A percentile compares a stretch with the other conserved stretches of the same genome.
Conservation (phyloP, 2,888 invertebrate species). For the Andricus curvator region DNA sequence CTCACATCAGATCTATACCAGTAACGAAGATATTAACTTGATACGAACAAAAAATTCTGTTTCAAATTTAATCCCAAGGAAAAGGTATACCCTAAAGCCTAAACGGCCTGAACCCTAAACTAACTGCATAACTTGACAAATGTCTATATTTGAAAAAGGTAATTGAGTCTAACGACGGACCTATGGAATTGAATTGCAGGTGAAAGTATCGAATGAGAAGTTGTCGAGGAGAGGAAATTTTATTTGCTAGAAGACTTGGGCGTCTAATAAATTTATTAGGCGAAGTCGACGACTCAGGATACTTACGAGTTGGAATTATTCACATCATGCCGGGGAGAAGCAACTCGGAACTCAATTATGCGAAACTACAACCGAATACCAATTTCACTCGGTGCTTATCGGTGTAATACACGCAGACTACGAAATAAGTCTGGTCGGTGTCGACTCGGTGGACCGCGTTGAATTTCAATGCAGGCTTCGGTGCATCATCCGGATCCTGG, state of each 20-base stretch:
- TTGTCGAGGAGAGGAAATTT: slow-evolving; percentile 1
- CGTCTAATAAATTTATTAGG: slow-evolving; percentile 50
- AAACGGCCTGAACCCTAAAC: too few relatives aligned
- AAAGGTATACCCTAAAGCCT: too few relatives aligned
- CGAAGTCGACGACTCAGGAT: slow-evolving; percentile 42
- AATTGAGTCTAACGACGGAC: not conserved
- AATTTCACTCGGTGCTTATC: slow-evolving; percentile 70
- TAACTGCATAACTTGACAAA: not conserved
- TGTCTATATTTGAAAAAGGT: not conserved
- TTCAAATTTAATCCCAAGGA: too few relatives aligned
- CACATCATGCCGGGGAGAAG: slow-evolving; percentile 68
- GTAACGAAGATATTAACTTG: too few relatives aligned
- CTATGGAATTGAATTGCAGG: not conserved
- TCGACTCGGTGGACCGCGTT: slow-evolving; percentile 62
- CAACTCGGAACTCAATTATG: slow-evolving; percentile 76
- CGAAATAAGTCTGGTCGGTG: slow-evolving; percentile 68
- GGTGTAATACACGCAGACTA: slow-evolving; percentile 66
- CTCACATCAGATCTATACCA: too few relatives aligned
- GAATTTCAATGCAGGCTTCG: slow-evolving; percentile 62
- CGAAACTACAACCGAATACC: slow-evolving; percentile 72
- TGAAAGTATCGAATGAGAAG: slow-evolving; percentile 8
- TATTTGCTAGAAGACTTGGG: slow-evolving; percentile 21
- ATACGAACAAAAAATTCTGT: too few relatives aligned
- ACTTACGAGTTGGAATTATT: slow-evolving; percentile 65
- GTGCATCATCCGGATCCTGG: slow-evolving; percentile 45